Base-by-base conservation (phyloP, 2,797 vertebrate genomes). In the Melanotaenia nigrans region DNA sequence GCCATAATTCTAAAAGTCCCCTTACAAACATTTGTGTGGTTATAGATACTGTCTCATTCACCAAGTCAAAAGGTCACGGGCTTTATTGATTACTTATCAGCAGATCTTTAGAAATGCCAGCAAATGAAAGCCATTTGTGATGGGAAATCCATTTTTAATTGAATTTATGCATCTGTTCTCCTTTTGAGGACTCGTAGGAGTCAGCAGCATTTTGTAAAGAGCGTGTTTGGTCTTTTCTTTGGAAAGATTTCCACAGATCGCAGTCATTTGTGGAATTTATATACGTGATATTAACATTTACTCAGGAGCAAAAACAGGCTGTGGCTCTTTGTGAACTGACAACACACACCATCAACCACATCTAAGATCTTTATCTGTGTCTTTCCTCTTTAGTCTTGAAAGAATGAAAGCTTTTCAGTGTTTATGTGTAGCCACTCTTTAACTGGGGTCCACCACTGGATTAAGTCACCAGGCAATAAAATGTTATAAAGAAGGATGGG, bases 111-210 rank as follows among this genome's bases (percentile, higher is more conserved):
- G 55, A 80, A 85, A 86, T 75, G 81, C 62, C 65, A 56, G 66
- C 13, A 5, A 79, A 76, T 65, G 62, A 85, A 77, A 83, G 81
- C 71, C 42, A 71, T 88, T 83, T 80, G 83, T 79, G 84, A 90
- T 87, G 65, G 84, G 58, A 88, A 92, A 92, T 92, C 85, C 71
- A 90, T 88, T 86, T 88, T 84, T 76, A 78, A 91, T 89, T 87
- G 83, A 72, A 83, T 87, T 69, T 36, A 81, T 83, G 67, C 84
- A 72, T 82, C 79, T 87, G 83, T 71, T 75, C 64, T 72, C 68
- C 68, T 63, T 71, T 53, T 53, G 42, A 76, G 51, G 65, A 66
- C 53, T 20, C 13, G 22, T 49, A 28, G 36, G 54, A 65, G 38
- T 47, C 65, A 60, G 45, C 68, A 47, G 45, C 25, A 40, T 49